Evolutionary conservation across 2,888 invertebrate species (phyloP), one percentile per base, ranked within the genome.

Genomic region (Marasmarcha lunaedactyla): DNA sequence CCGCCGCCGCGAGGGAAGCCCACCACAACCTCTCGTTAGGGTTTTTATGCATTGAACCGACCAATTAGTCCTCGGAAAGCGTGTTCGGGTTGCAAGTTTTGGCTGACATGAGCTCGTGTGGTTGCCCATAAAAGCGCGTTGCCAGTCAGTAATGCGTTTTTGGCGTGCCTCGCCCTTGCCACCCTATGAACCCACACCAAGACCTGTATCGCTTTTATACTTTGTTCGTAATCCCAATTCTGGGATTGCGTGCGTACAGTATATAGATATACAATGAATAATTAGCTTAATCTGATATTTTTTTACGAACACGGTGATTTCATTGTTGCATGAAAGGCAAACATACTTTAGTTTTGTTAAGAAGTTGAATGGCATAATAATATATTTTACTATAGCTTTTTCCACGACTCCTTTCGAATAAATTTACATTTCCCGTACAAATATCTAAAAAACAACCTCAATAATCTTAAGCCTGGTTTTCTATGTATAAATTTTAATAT

Each of bases 1-100:
- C 60, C 59, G n/a, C 63, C 70, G 68, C 67, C 59, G 46, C 63
- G 56, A 67, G 66, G 70, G 20, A 20, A 20, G 20, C 20, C 20
- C 20, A 20, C 20, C 20, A 20, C 20, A 20, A 20, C 20, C 20
- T 20, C 20, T 20, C 20, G 20, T 20, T 20, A 20, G 20, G 68
- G 67, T 73, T 74, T 74, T 74, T 71, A 68, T 71, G 65, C 69
- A 71, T 63, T 68, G 58, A 63, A 59, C 59, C 68, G 70, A 68
- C 74, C 77, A 78, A 78, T 77, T 77, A 77, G 76, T 73, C 68
- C 68, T 58, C 51, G 63, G 65, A 68, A 71, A 71, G 71, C 76
- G 74, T 72, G 74, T 74, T 68, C 60, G 67, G 66, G 69, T 63
- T 70, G 70, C 68, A 63, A 67, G 68, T 68, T 71, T 70, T 68